Evolutionary conservation across 2,113 vertebrate genomes (phyloP).

Genomic region (Sinocyclocheilus rhinocerous): DNA sequence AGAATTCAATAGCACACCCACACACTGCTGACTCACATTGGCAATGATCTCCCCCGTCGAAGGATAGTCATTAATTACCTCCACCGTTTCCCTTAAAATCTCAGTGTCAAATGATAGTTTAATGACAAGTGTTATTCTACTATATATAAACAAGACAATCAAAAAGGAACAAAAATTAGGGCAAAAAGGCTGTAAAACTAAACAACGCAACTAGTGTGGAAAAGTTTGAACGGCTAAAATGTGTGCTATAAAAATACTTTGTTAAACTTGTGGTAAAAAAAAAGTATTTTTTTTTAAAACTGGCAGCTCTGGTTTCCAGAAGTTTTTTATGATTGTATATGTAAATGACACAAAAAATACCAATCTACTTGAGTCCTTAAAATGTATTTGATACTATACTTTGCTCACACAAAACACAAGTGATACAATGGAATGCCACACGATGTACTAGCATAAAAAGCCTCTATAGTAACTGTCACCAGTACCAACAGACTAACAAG

Average conservation of each 20-base stretch:
- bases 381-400: neutral
- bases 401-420: neutral
- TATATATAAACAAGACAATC: neutral
- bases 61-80: conserved; percentile 44
- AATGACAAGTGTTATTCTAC: neutral
- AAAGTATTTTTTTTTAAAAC: too few relatives aligned
- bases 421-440: neutral
- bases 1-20: conserved; percentile 54
- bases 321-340: too few relatives aligned
- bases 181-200: too few relatives aligned
- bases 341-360: neutral
- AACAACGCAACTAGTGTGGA: neutral
- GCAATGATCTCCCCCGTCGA: conserved; percentile 11
- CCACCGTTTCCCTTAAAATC: conserved; percentile 23
- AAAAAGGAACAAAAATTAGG: neutral
- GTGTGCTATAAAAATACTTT: neutral
- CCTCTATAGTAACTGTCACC: neutral
- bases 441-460: neutral
- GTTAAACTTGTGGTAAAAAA: neutral
- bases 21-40: conserved; percentile 48
- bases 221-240: neutral
- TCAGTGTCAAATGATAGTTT: neutral
- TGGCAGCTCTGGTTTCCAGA: too few relatives aligned
- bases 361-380: neutral
- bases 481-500: neutral